phyloP scores from a whole-genome alignment of 2,888 invertebrate species.

The Rhabditoides inermis region DNA sequence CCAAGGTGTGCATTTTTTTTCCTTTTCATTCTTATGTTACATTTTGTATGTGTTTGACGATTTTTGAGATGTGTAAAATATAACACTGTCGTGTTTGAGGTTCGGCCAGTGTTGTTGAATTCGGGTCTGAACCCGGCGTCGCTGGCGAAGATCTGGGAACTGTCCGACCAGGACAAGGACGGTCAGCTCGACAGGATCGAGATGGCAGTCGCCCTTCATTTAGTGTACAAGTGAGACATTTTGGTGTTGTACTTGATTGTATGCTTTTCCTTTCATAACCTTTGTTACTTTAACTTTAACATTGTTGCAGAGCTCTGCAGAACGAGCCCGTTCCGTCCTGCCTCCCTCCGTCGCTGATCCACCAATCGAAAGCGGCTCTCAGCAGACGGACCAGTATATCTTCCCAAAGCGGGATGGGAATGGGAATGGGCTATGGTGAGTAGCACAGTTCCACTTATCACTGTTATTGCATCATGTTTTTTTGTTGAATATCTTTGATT shows the following conservation, averaged over 20 bases:
- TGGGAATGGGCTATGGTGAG: no score
- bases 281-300: not conserved
- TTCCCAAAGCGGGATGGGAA: no score
- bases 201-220: constrained; percentile 91
- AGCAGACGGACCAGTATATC: no score
- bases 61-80: not conserved
- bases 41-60: not conserved
- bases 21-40: not conserved
- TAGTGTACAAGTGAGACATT: constrained; percentile 65
- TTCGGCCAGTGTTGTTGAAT: constrained; percentile 75
- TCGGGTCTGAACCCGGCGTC: constrained; percentile 75
- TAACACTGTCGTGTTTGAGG: constrained; percentile 50
- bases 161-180: constrained; percentile 94
- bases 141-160: constrained; percentile 87
- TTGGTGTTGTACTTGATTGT: not conserved
- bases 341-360: constrained; percentile 73
- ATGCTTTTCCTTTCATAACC: not conserved
- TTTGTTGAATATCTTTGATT: no score
- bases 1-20: constrained; percentile 64
- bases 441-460: no score
- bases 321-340: constrained; percentile 79
- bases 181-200: constrained; percentile 91
- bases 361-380: constrained; percentile 55
- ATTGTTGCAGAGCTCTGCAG: constrained; percentile 70
- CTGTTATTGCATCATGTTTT: no score